A percentile compares a stretch with the other conserved stretches of the same genome.
Conservation (phyloP, 2,797 vertebrate species). For the Eutrigla gurnardus region DNA sequence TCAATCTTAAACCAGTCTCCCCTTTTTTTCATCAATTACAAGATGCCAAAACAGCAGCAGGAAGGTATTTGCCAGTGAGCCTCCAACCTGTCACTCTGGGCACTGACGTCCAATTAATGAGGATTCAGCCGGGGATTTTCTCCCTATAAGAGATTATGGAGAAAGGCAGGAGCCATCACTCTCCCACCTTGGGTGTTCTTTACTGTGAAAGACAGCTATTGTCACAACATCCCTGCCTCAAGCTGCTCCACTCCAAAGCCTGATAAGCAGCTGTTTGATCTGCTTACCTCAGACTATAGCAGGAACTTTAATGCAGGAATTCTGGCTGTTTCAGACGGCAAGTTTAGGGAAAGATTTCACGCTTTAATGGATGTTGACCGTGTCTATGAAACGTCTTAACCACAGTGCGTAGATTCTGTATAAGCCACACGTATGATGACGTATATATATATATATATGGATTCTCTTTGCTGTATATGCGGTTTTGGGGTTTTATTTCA, state of each 20-base stretch:
- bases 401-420: not conserved
- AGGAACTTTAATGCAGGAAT: conserved; percentile 32
- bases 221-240: conserved; percentile 64
- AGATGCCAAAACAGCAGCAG: conserved; percentile 52
- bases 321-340: conserved; percentile 2
- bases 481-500: not conserved
- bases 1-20: conserved; percentile 14
- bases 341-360: conserved; percentile 4
- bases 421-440: not conserved
- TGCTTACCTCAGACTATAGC: conserved; percentile 17
- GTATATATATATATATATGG: too few species aligned
- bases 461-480: not conserved
- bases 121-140: conserved; percentile 61
- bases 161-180: conserved; percentile 58
- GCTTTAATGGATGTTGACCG: conserved; percentile 32
- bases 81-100: conserved; percentile 63
- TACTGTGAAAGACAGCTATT: conserved; percentile 60
- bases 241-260: conserved; percentile 45
- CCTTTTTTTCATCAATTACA: conserved; percentile 51
- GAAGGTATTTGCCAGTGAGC: conserved; percentile 51
- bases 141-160: conserved; percentile 57
- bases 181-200: conserved; percentile 53
- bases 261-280: conserved; percentile 60
- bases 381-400: conserved; percentile 1
- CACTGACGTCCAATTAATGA: conserved; percentile 71